Base-by-base conservation (phyloP, 1,140 invertebrate species). In the Paraescarpia echinospica region DNA sequence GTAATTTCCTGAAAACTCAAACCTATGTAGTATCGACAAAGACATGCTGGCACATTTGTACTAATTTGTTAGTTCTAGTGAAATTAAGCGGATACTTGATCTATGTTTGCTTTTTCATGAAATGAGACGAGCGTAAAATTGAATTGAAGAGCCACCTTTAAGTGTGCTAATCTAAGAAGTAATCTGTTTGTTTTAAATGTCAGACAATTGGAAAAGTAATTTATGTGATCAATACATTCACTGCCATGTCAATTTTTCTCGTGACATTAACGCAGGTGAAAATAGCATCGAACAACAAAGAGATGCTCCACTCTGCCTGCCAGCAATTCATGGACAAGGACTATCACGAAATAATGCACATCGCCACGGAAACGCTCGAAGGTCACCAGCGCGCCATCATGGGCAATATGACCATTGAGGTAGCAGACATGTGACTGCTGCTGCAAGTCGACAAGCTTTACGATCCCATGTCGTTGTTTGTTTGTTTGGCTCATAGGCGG, bases 321-420 rank as follows among this genome's bases (percentile, higher is more conserved):
- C 98, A 99, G 96, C 98, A 99, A 95, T 99, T 99, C 96, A 96
- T 99, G 35, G 98, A 98, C 34, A 99, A 99, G 97, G 96, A 97
- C 0, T 98, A 99, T 95, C 94, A 97, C 12, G 98, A 99, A 96
- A 99, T 99, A 93, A 98, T 98, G 94, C 97, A 98, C 94, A 98
- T 99, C 95, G 99, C 99, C 35, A 96, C 99, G 91, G 98, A 99
- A 88, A 99, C 99, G 89, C 96, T 99, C 34, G 99, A 99, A 96
- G 99, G 99, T 93, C 99, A 99, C 96, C 99, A 99, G 96, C 96
- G 99, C 94, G 99, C 99, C 93, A 99, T 99, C 93, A 99, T 99
- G 99, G 99, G 99, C 14, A 98, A 98, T 93, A 99, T 99, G 99
- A 99, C 98, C 59, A 99, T 99, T 22, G 99, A 99, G 97, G 97